Evolutionary conservation across 2,888 invertebrate species (phyloP).

Genomic region (Aleiodes alternator): DNA sequence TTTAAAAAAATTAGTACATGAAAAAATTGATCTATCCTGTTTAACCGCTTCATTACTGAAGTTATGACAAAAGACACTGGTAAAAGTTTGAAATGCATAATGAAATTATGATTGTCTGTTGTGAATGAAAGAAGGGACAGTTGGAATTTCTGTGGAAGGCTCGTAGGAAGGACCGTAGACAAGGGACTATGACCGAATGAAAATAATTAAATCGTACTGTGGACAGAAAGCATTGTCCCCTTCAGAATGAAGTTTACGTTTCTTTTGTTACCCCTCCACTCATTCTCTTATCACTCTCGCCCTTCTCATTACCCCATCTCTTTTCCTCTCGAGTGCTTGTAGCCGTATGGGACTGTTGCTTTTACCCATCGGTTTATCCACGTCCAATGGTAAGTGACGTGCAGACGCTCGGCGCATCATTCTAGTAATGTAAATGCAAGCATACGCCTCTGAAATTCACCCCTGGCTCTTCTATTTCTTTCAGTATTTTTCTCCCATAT

Average conservation of each 20-base stretch:
- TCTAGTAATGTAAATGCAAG: conserved; percentile 45
- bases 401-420: conserved; percentile 42
- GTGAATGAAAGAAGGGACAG: conserved; percentile 31
- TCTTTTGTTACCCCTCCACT: conserved; percentile 57
- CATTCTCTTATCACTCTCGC: conserved; percentile 40
- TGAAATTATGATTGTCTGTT: conserved; percentile 65
- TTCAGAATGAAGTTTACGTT: conserved; percentile 70
- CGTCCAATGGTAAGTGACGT: conserved; percentile 12
- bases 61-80: conserved; percentile 30
- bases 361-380: conserved; percentile 25
- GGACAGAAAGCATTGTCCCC: conserved; percentile 67
- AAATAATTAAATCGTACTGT: conserved; percentile 72
- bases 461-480: conserved; percentile 36
- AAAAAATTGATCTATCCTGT: no score
- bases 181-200: conserved; percentile 59
- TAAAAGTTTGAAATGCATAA: conserved; percentile 58
- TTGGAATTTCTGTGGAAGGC: conserved; percentile 36
- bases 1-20: no score
- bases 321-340: conserved; percentile 3
- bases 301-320: conserved; percentile 43
- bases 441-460: conserved; percentile 41
- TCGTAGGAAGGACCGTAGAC: conserved; percentile 45
- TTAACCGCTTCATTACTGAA: not conserved
- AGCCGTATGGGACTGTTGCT: conserved; percentile 14
- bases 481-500: conserved; percentile 16